Percentiles rank a stretch among this genome's conserved stretches.
Conservation (phyloP, 2,113 vertebrate species). For the Paramisgurnus dabryanus region DNA sequence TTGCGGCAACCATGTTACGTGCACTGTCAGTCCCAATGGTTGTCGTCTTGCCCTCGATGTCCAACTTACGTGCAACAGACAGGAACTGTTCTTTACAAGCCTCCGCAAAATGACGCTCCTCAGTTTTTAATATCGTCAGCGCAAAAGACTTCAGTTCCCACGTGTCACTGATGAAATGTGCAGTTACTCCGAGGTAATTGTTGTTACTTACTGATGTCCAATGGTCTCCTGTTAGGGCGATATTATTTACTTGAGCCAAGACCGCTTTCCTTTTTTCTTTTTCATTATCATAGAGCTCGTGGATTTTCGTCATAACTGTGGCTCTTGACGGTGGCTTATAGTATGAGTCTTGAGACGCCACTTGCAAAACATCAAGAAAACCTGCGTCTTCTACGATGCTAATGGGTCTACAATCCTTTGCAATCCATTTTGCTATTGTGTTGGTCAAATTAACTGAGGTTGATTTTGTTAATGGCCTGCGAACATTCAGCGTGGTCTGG, state of each 20-base stretch:
- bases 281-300: constrained; percentile 23
- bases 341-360: background rate
- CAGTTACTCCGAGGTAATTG: background rate
- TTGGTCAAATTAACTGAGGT: background rate
- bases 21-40: constrained; percentile 50
- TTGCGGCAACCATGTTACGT: constrained; percentile 41
- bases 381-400: constrained; percentile 37
- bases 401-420: constrained; percentile 32
- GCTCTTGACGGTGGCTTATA: constrained; percentile 19
- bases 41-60: constrained; percentile 13
- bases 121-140: constrained; percentile 21
- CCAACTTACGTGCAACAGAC: constrained; percentile 1
- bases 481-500: background rate
- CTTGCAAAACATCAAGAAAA: background rate
- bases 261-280: background rate
- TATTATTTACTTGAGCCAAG: background rate
- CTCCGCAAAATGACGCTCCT: constrained; percentile 18
- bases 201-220: constrained; percentile 49
- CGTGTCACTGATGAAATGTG: background rate
- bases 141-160: constrained; percentile 40
- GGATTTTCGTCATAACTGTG: constrained; percentile 19
- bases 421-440: constrained; percentile 32
- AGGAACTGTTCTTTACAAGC: no score
- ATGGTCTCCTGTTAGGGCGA: constrained; percentile 37
- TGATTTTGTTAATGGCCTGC: background rate